phyloP scores from a whole-genome alignment of 53 echinoderm and acorn worm genomes.

The Luidia sarsii region DNA sequence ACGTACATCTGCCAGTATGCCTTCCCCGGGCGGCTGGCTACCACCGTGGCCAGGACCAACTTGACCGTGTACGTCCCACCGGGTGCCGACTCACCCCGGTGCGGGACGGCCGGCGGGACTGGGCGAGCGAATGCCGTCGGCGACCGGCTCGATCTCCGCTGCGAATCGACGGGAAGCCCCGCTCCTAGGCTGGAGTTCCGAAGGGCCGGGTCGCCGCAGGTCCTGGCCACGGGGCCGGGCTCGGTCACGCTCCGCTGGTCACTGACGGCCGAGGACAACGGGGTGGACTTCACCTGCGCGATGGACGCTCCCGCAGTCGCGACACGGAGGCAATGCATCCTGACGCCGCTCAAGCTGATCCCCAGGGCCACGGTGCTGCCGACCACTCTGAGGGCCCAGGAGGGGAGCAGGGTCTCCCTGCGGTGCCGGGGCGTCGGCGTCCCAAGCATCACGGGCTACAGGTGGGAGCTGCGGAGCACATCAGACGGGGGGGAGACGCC shows the following conservation, averaged over 20 bases:
- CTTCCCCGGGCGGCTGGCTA: not conserved
- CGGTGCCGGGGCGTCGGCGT: slow-evolving; percentile 8
- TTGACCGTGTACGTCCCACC: slow-evolving; percentile 4
- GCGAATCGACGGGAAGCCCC: not conserved
- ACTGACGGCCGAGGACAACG: slow-evolving; percentile 33
- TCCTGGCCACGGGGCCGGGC: not conserved
- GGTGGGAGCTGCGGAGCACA: slow-evolving; percentile 7
- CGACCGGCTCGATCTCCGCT: slow-evolving; percentile 1
- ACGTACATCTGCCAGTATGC: slow-evolving; percentile 22
- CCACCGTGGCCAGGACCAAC: not conserved
- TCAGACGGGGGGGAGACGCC: not conserved
- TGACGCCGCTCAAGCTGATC: slow-evolving; percentile 30
- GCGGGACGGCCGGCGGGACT: not conserved
- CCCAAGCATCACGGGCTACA: slow-evolving; percentile 6
- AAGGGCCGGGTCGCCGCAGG: not conserved
- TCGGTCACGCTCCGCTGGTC: not conserved
- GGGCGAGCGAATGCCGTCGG: not conserved
- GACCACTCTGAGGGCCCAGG: not conserved
- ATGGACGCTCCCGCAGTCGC: slow-evolving; percentile 4
- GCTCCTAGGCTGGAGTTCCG: not conserved
- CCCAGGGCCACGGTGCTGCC: slow-evolving; percentile 26
- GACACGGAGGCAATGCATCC: slow-evolving; percentile 6
- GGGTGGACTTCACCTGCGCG: slow-evolving; percentile 31
- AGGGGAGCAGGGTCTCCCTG: slow-evolving; percentile 1
- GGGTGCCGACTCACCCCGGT: not conserved